Conservation (phyloP, 2,113 vertebrate species). For the Alethe castanea region DNA sequence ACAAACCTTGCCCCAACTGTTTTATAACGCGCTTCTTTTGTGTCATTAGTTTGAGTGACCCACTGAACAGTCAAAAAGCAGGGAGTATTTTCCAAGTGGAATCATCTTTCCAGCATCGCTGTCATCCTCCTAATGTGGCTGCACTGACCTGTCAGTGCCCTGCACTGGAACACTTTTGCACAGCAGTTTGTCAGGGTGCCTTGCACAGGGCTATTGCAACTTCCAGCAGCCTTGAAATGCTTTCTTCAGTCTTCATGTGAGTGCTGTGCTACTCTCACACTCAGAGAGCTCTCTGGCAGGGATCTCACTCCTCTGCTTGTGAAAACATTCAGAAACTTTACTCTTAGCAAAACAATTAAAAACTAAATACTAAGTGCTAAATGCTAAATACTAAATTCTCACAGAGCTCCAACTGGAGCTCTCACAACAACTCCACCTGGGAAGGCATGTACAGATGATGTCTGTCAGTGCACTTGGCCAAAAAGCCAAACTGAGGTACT, state of each 20-base stretch:
- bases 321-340: neutral
- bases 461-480: neutral
- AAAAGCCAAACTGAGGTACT: neutral
- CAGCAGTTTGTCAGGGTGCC: neutral
- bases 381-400: neutral
- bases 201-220: neutral
- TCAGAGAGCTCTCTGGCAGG: neutral
- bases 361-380: neutral
- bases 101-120: neutral
- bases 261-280: neutral
- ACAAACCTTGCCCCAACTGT: neutral
- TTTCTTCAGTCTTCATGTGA: neutral
- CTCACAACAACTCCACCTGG: neutral
- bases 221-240: neutral
- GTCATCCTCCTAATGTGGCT: neutral
- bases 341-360: neutral
- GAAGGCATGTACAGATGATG: neutral
- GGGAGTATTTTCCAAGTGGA: neutral
- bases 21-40: neutral
- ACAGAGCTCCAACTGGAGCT: neutral
- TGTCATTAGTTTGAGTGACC: neutral
- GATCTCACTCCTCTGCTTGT: neutral
- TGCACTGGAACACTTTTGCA: neutral
- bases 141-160: neutral
- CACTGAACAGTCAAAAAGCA: neutral